A percentile compares a stretch with the other conserved stretches of the same genome.
phyloP scores from a whole-genome alignment of 2,888 invertebrate species.

The Leucozona laternaria region DNA sequence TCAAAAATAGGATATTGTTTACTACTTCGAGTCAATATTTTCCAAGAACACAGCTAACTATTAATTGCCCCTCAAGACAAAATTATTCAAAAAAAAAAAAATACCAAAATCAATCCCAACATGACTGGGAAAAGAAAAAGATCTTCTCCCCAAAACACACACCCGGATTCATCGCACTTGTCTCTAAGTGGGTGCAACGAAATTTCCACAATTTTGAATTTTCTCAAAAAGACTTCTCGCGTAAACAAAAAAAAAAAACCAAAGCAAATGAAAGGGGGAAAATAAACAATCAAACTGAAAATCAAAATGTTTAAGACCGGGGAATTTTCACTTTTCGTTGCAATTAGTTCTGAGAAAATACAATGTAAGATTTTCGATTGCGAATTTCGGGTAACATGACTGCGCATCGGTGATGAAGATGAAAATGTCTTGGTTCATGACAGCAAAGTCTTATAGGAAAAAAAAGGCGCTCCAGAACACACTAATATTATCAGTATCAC shows the following conservation, averaged over 20 bases:
- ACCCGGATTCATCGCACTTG: constrained; percentile 48
- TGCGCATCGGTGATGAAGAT: neutral
- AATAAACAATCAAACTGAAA: constrained; percentile 57
- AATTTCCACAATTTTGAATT: constrained; percentile 45
- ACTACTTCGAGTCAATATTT: constrained; percentile 69
- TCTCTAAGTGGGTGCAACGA: constrained; percentile 68
- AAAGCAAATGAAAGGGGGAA: constrained; percentile 28
- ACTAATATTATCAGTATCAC: constrained; percentile 46
- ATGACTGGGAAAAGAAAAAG: constrained; percentile 47
- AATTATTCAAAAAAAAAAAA: constrained; percentile 9
- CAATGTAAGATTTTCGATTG: constrained; percentile 23
- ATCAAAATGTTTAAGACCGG: constrained; percentile 2
- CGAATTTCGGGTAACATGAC: constrained; percentile 1
- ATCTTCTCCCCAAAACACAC: constrained; percentile 46
- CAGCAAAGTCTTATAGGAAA: neutral
- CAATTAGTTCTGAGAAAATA: constrained; percentile 56
- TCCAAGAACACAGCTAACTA: constrained; percentile 70
- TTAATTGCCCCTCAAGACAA: constrained; percentile 60
- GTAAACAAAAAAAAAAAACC: constrained; percentile 44
- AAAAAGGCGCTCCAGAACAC: neutral
- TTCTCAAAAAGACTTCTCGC: constrained; percentile 40
- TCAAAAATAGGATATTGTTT: constrained; percentile 72
- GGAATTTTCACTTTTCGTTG: constrained; percentile 57
- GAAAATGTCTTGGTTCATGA: neutral
- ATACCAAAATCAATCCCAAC: constrained; percentile 54